Evolutionary conservation across 2,113 vertebrate species (phyloP).

Genomic region (Clinocottus analis): DNA sequence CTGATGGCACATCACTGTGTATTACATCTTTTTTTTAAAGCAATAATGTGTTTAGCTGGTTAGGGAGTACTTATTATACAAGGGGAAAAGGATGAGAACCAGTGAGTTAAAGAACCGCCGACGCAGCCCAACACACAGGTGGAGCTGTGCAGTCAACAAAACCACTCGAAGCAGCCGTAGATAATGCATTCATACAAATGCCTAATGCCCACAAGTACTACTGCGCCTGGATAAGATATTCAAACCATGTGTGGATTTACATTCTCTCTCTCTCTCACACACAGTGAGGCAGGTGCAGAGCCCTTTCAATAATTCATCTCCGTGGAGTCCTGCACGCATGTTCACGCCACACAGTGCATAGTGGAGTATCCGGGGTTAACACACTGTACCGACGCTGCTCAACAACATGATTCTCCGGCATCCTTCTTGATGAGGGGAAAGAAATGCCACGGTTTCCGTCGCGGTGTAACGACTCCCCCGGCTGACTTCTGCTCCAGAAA

Average conservation of each 20-base stretch:
- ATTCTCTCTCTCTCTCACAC: not conserved
- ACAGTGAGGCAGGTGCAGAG: not conserved
- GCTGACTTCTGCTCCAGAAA: not conserved
- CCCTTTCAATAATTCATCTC: constrained; percentile 12
- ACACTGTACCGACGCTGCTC: not conserved
- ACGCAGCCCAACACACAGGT: too few relatives aligned
- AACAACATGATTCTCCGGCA: not conserved
- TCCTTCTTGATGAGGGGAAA: not conserved
- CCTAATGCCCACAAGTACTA: not conserved
- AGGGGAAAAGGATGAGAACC: too few relatives aligned
- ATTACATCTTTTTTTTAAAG: too few relatives aligned
- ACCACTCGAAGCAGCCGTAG: not conserved
- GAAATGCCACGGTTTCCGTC: not conserved
- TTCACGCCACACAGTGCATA: not conserved
- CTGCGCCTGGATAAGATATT: not conserved
- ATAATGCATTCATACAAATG: not conserved
- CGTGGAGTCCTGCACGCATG: not conserved
- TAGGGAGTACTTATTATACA: too few relatives aligned
- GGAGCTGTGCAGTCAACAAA: too few relatives aligned
- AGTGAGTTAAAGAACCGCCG: too few relatives aligned
- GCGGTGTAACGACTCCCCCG: not conserved
- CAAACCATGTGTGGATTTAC: not conserved
- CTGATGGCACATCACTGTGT: too few relatives aligned
- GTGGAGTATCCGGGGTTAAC: not conserved
- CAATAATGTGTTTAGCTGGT: too few relatives aligned